Percentiles rank a stretch among this genome's conserved stretches.
Conservation (phyloP, 1,140 invertebrate species). For the Drosophila ambigua region DNA sequence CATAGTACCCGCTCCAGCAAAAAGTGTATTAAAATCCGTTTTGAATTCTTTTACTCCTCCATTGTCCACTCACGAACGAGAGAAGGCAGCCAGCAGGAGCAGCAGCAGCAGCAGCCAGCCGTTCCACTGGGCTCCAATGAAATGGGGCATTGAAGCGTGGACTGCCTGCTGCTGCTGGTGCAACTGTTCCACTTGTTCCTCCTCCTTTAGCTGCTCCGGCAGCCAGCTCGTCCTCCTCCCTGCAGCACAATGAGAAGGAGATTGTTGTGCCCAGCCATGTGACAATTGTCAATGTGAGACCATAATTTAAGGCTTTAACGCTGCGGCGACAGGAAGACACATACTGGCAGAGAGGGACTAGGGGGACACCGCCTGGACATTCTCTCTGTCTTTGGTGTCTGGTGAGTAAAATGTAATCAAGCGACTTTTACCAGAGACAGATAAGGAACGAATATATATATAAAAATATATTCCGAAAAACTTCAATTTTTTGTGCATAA, state of each 20-base stretch:
- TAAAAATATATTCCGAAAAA: not conserved
- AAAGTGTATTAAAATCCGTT: constrained; percentile 14
- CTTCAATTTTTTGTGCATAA: constrained; percentile 35
- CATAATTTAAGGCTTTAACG: constrained; percentile 72
- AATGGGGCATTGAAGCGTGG: constrained; percentile 65
- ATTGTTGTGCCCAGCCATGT: constrained; percentile 48
- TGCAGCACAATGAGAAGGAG: not conserved
- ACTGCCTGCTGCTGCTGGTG: not conserved
- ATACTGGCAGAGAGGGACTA: not conserved
- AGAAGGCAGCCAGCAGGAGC: not conserved
- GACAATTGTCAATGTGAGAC: constrained; percentile 71
- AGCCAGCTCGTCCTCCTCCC: not conserved
- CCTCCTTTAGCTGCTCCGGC: not conserved
- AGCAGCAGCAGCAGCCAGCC: constrained; percentile 24
- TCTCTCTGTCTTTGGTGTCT: constrained; percentile 7
- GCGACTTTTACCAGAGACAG: too few relatives aligned
- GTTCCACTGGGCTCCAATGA: constrained; percentile 39
- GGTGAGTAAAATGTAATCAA: constrained; percentile 48
- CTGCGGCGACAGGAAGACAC: constrained; percentile 4
- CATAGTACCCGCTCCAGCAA: not conserved
- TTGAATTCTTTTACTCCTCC: constrained; percentile 38
- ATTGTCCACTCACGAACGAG: constrained; percentile 58
- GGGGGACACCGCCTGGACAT: too few relatives aligned
- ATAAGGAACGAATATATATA: constrained; percentile 1
- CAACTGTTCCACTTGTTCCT: not conserved